phyloP scores from a whole-genome alignment of 2,797 vertebrate species.

The Apodemus agrarius region DNA sequence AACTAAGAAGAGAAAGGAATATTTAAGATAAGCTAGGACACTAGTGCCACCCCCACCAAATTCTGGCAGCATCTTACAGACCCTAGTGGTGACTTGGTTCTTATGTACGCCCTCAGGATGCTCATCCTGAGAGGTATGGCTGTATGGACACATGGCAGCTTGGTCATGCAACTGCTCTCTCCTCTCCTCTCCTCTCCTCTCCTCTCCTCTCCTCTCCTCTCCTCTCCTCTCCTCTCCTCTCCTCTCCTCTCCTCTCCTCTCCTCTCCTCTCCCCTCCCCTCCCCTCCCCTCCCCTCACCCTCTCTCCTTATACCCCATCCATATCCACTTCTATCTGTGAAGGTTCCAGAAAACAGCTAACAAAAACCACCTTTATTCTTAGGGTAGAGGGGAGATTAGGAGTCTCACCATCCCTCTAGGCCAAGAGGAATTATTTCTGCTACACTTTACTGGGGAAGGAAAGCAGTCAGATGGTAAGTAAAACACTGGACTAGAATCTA shows the following conservation, averaged over 20 bases:
- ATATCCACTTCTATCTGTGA: background rate
- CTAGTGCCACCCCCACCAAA: background rate
- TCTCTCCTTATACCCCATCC: background rate
- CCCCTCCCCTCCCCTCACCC: rapidly evolving
- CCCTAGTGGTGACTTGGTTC: background rate
- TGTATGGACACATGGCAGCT: background rate
- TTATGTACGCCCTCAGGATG: no score
- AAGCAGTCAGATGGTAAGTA: background rate
- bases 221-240: background rate
- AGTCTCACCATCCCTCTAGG: background rate
- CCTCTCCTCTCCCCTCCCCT: no score
- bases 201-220: background rate
- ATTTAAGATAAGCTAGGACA: background rate
- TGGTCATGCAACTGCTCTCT: background rate
- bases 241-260: no score
- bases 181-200: background rate
- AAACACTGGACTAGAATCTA: background rate
- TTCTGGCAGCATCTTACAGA: background rate
- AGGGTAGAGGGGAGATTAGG: background rate
- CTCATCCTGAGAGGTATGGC: background rate
- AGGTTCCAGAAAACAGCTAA: background rate
- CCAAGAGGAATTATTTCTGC: background rate
- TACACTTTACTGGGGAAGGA: background rate
- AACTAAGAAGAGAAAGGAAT: background rate
- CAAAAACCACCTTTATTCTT: background rate